Percentiles rank a stretch among this genome's conserved stretches.
These are phyloP conservation scores for Mobula birostris DNA, from an alignment of 2,113 vertebrate species.

Conservation along the genomic window DNA sequence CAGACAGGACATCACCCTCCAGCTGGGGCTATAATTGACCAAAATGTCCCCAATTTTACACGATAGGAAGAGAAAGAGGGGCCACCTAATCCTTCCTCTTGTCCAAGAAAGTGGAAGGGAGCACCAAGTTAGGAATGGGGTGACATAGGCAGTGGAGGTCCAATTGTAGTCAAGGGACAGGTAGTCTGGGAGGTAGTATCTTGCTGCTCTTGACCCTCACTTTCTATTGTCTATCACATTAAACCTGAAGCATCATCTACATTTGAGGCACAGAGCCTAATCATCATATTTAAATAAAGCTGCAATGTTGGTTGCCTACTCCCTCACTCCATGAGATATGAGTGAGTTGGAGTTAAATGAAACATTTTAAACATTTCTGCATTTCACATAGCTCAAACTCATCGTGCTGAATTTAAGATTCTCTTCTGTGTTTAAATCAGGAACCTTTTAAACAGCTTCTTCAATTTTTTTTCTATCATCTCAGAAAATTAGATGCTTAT, in stretches of 20 bases:
- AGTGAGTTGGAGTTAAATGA: neutral
- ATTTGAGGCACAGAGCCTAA: neutral
- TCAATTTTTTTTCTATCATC: neutral
- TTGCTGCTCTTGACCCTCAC: neutral
- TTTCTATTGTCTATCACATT: neutral
- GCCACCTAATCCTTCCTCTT: too few species aligned
- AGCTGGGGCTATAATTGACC: neutral
- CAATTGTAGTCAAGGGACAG: neutral
- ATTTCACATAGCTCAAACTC: neutral
- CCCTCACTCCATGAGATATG: too few species aligned
- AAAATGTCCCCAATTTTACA: neutral
- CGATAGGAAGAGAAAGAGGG: too few species aligned
- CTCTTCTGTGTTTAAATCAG: too few species aligned
- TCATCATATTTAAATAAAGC: too few species aligned
- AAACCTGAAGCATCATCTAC: neutral
- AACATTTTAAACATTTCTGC: neutral
- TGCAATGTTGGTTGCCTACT: too few species aligned
- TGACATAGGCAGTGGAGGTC: too few species aligned
- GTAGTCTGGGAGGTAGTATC: neutral
- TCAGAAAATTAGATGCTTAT: too few species aligned
- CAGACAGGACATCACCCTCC: neutral
- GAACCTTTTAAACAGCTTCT: neutral
- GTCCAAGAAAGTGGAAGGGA: too few species aligned
- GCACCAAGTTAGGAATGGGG: too few species aligned
- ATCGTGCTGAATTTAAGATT: too few species aligned